A percentile compares a stretch with the other conserved stretches of the same genome.
Evolutionary conservation across 2,797 vertebrate genomes (phyloP).

Genomic region (Liparis tanakae): DNA sequence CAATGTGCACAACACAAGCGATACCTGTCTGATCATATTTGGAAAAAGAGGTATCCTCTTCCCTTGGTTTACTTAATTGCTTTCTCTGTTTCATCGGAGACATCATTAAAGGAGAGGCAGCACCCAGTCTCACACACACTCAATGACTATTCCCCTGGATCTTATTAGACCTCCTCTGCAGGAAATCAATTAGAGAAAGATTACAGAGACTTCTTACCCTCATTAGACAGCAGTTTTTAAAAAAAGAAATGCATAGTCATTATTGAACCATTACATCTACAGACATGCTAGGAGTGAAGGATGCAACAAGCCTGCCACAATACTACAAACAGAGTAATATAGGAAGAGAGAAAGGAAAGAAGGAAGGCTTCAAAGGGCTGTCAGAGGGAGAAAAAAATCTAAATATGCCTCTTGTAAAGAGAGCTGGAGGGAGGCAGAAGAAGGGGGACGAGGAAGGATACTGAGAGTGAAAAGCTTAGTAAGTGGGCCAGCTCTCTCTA

Average conservation of each 20-base stretch:
- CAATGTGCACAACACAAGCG: neutral
- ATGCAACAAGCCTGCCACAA: conserved; percentile 31
- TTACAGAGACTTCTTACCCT: conserved; percentile 59
- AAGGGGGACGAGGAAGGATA: conserved; percentile 16
- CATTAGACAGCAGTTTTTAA: conserved; percentile 68
- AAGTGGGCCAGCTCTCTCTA: conserved; percentile 42
- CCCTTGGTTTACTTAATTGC: conserved; percentile 51
- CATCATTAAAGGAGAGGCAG: conserved; percentile 65
- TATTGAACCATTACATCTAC: conserved; percentile 74
- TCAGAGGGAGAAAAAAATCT: conserved; percentile 29
- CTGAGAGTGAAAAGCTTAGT: conserved; percentile 12
- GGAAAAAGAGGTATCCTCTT: conserved; percentile 13
- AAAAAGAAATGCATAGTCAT: conserved; percentile 66
- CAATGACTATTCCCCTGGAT: conserved; percentile 75
- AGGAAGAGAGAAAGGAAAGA: conserved; percentile 19
- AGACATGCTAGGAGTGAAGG: conserved; percentile 38
- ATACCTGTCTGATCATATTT: conserved; percentile 23
- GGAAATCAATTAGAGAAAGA: conserved; percentile 75
- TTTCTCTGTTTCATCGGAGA: conserved; percentile 58
- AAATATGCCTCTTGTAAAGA: conserved; percentile 30
- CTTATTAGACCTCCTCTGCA: conserved; percentile 68
- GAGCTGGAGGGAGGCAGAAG: conserved; percentile 24
- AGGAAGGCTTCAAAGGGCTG: conserved; percentile 8
- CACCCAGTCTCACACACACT: conserved; percentile 50
- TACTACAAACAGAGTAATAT: conserved; percentile 33